Percentiles rank a stretch among this genome's conserved stretches.
Evolutionary conservation across 1,140 invertebrate species (phyloP).

Genomic region (Procambarus clarkii): DNA sequence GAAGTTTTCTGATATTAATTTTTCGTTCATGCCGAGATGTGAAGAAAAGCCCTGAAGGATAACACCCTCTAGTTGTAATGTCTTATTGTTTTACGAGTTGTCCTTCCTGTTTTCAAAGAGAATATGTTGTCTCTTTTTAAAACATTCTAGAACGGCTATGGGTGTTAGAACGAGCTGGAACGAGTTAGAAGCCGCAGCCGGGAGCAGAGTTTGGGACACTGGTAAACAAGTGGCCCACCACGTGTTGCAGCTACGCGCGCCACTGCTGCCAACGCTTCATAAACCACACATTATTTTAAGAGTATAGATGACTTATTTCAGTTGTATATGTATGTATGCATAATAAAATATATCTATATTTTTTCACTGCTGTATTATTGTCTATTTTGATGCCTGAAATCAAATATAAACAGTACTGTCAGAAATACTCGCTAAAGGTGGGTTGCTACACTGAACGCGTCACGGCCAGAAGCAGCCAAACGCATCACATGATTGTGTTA

Average conservation of each 20-base stretch:
- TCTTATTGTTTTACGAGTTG: not conserved
- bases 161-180: too few species aligned
- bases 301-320: not conserved
- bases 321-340: not conserved
- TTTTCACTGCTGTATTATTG: not conserved
- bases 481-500: slow-evolving; percentile 23
- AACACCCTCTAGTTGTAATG: not conserved
- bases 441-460: slow-evolving; percentile 22
- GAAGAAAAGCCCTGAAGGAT: not conserved
- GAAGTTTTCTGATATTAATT: too few species aligned
- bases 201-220: not conserved
- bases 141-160: not conserved
- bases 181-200: not conserved
- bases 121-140: not conserved
- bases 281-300: not conserved
- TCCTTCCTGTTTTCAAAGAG: not conserved
- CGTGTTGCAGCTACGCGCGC: slow-evolving; percentile 12
- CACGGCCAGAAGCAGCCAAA: not conserved
- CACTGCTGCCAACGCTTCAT: not conserved
- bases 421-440: not conserved
- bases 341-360: not conserved
- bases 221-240: slow-evolving; percentile 55
- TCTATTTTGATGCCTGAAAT: not conserved
- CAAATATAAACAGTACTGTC: not conserved
- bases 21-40: too few species aligned